Base-by-base conservation (phyloP, 1,140 invertebrate species). In the Episyrphus balteatus region DNA sequence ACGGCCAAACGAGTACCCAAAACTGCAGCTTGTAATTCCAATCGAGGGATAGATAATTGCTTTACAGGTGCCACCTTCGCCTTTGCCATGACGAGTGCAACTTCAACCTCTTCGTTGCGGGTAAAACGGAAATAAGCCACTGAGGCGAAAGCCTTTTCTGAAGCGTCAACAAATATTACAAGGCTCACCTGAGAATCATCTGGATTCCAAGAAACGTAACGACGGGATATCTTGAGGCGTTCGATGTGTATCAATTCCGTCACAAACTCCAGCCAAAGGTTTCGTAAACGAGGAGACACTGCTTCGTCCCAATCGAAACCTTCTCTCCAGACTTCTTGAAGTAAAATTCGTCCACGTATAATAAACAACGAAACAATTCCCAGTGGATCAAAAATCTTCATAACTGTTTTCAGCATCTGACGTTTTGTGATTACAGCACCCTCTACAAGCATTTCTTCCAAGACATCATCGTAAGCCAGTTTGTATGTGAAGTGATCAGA, bases 1-100 rank as follows among this genome's bases (percentile, higher is more conserved):
- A 30, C 17, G 3, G 52, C 51, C 7, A 73, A n/a, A 26, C 62
- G 52, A 2, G 49, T 49, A 3, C 57, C 62, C 13, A 69, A 38
- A 1, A 68, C 38, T 1, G 68, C 68, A 5, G 62, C 69, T 40
- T 65, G 55, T 1, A 72, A 48, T 46, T 73, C 69, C 2, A 72
- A 46, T n/a, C 63, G 46, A 0, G 70, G 69, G 17, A 70, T 61
- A 2, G 61, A 60, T 5, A 60, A 30, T 3, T 42, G 30, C 41
- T 63, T 62, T 9, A 67, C 5, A 8, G 66, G 67, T 0, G 69
- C 55, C 1, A 69, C 62, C 42, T 55, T 50, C 0, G 57, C 46
- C 47, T 68, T 70, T n/a, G 52, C 51, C 18, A 13, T 21, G 17
- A 21, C 7, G 9, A 13, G 8, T 7, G 18, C 26, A 13, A 41